These are phyloP conservation scores for Glaucidium brasilianum DNA, from an alignment of 2,113 vertebrate species.

Conservation along the genomic window DNA sequence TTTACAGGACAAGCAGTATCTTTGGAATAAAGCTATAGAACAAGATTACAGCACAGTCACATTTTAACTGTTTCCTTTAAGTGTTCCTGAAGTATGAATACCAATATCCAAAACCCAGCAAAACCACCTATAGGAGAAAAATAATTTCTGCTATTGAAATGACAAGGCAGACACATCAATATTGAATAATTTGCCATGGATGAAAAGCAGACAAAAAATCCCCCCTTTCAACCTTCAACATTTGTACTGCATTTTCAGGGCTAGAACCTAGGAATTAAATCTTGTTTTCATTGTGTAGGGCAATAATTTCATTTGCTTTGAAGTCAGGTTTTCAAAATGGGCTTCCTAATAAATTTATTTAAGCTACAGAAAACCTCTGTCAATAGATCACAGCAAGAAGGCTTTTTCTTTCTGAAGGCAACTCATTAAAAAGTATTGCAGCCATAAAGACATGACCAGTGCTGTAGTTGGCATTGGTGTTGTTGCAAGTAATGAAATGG, in stretches of 20 bases:
- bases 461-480: background rate
- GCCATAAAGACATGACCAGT: background rate
- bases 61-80: background rate
- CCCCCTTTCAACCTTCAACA: background rate
- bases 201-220: background rate
- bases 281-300: background rate
- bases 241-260: background rate
- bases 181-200: background rate
- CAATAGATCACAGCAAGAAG: background rate
- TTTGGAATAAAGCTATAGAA: background rate
- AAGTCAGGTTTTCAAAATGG: background rate
- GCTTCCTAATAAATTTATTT: background rate
- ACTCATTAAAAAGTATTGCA: background rate
- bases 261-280: background rate
- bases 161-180: background rate
- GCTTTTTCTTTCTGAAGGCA: background rate
- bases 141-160: background rate
- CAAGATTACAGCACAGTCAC: background rate
- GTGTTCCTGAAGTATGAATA: background rate
- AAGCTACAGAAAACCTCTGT: background rate
- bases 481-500: background rate
- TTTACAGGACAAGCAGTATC: background rate
- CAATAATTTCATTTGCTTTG: background rate
- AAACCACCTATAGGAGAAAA: background rate
- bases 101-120: background rate